Conservation (phyloP, 2,888 invertebrate genomes). For the Tetranychus truncatus region DNA sequence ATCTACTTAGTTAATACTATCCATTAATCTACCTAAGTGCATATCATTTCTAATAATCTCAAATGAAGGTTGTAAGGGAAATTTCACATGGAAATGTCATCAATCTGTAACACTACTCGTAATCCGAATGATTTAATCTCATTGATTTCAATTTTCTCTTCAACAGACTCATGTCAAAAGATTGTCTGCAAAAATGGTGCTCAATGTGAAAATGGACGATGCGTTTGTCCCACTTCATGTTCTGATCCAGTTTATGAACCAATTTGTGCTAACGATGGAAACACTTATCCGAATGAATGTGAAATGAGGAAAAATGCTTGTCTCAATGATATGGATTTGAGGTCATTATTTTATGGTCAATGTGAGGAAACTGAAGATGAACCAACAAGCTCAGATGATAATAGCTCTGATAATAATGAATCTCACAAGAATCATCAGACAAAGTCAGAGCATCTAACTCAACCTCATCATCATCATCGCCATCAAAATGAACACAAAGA, state of each 20-base stretch:
- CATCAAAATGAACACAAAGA: not conserved
- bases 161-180: not conserved
- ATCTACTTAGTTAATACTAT: too few relatives aligned
- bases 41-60: not conserved
- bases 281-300: slow-evolving; percentile 12
- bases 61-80: not conserved
- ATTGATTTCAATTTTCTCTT: not conserved
- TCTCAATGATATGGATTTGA: slow-evolving; percentile 5
- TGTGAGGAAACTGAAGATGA: slow-evolving; percentile 12
- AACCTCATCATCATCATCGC: not conserved
- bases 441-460: not conserved
- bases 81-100: not conserved
- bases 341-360: slow-evolving; percentile 10
- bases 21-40: too few relatives aligned
- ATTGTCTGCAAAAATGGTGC: slow-evolving; percentile 8
- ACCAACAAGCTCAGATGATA: slow-evolving; percentile 6
- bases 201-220: slow-evolving; percentile 6
- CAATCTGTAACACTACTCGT: not conserved
- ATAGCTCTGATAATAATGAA: not conserved
- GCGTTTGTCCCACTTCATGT: slow-evolving; percentile 9
- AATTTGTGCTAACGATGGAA: slow-evolving; percentile 15
- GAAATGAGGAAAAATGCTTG: slow-evolving; percentile 13
- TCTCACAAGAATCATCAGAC: not conserved
- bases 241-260: not conserved
- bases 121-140: not conserved